A percentile compares a stretch with the other conserved stretches of the same genome.
These are phyloP conservation scores for Fulica atra DNA, from an alignment of 2,113 vertebrate species.

Conservation along the genomic window DNA sequence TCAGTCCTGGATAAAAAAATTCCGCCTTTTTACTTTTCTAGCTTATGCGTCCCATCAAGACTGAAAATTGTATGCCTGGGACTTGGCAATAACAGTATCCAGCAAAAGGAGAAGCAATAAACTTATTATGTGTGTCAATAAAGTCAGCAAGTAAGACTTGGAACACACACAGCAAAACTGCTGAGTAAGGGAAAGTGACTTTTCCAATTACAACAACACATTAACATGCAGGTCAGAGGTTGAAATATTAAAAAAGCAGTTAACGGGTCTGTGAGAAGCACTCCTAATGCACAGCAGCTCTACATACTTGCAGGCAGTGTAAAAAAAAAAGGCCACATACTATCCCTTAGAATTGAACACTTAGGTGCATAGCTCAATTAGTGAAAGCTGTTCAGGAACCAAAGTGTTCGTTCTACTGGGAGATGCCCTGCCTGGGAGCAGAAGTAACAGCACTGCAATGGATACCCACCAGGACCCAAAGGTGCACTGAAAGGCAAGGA, in stretches of 20 bases:
- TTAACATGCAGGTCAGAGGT: conserved; percentile 56
- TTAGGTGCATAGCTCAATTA: neutral
- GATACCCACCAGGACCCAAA: neutral
- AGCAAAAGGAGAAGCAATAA: conserved; percentile 34
- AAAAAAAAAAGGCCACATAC: neutral
- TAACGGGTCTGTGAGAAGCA: conserved; percentile 41
- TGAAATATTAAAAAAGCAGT: conserved; percentile 32
- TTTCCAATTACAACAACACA: conserved; percentile 55
- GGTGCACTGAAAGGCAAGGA: neutral
- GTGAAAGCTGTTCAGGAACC: neutral
- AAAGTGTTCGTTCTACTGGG: neutral
- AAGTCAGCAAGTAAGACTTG: conserved; percentile 41
- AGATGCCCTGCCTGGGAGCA: neutral
- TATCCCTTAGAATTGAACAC: neutral
- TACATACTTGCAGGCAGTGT: conserved; percentile 41
- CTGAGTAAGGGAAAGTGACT: conserved; percentile 51
- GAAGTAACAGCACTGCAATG: neutral
- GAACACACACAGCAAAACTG: conserved; percentile 58
- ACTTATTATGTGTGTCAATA: conserved; percentile 49
- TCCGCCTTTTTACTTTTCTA: neutral
- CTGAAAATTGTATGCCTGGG: neutral
- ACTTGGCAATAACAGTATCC: conserved; percentile 9
- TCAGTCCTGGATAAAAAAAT: neutral
- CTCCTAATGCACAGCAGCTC: conserved; percentile 10
- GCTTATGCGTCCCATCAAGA: neutral